phyloP scores from a whole-genome alignment of 2,888 invertebrate species.

The Octodonta nipae region DNA sequence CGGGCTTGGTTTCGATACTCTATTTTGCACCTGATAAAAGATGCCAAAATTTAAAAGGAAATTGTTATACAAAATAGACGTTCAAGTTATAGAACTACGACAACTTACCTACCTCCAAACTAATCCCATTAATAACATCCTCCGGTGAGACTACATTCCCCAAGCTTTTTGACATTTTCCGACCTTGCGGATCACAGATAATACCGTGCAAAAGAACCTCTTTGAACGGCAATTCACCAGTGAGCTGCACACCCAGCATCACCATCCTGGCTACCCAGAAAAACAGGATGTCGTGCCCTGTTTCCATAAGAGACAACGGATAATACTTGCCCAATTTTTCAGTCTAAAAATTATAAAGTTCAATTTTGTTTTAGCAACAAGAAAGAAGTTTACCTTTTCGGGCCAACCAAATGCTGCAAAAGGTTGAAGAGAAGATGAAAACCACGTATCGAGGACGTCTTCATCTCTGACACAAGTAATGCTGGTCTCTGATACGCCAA shows the following conservation, averaged over 20 bases:
- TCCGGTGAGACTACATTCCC: slow-evolving; percentile 97
- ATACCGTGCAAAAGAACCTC: slow-evolving; percentile 92
- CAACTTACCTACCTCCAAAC: slow-evolving; percentile 46
- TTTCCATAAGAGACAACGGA: slow-evolving; percentile 84
- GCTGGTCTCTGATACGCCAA: slow-evolving; percentile 36
- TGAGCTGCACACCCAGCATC: slow-evolving; percentile 83
- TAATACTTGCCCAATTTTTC: slow-evolving; percentile 45
- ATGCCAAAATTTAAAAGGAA: neutral
- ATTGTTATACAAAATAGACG: too few species aligned
- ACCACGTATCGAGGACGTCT: slow-evolving; percentile 98
- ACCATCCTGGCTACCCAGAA: slow-evolving; percentile 99
- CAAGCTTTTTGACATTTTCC: slow-evolving; percentile 97
- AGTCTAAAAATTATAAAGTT: slow-evolving; percentile 32
- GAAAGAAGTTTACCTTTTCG: slow-evolving; percentile 39
- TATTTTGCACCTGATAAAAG: too few species aligned
- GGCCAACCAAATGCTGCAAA: slow-evolving; percentile 98
- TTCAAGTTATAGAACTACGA: too few species aligned
- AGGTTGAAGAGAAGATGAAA: slow-evolving; percentile 91
- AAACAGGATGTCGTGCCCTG: slow-evolving; percentile 95
- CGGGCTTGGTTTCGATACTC: too few species aligned
- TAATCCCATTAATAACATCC: slow-evolving; percentile 82
- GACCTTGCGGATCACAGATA: slow-evolving; percentile 92
- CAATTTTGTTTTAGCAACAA: neutral
- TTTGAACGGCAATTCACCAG: slow-evolving; percentile 74
- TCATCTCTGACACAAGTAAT: slow-evolving; percentile 64